These are phyloP conservation scores for Torymus texanus DNA, from an alignment of 2,888 invertebrate genomes.

Conservation along the genomic window DNA sequence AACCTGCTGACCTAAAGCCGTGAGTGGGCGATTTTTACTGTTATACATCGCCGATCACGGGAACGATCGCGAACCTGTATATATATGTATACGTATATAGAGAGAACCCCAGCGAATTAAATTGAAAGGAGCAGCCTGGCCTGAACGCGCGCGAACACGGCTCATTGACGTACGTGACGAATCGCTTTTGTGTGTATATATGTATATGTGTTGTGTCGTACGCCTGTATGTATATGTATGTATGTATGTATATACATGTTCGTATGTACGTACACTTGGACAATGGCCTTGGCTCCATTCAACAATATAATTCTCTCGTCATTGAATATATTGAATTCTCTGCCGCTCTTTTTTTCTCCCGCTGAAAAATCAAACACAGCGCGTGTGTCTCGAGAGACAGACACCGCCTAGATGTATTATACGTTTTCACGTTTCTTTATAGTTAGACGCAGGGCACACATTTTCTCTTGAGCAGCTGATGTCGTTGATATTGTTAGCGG, in stretches of 20 bases:
- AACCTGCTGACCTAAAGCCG: constrained; percentile 61
- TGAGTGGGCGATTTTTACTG: constrained; percentile 55
- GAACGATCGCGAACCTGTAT: not conserved
- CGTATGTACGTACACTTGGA: not conserved
- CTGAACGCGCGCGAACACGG: too few species aligned
- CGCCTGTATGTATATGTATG: too few species aligned
- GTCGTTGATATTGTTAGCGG: too few species aligned
- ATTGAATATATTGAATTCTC: constrained; percentile 7
- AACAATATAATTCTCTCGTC: not conserved
- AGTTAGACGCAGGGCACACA: too few species aligned
- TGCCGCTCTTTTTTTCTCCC: not conserved
- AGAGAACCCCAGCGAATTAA: not conserved
- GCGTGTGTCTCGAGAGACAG: too few species aligned
- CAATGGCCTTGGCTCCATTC: constrained; percentile 35
- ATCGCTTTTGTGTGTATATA: not conserved
- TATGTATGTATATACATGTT: too few species aligned
- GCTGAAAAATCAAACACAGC: not conserved
- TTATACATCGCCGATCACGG: not conserved
- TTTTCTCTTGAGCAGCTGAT: too few species aligned
- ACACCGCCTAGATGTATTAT: too few species aligned
- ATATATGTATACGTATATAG: not conserved
- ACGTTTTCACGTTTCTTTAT: too few species aligned
- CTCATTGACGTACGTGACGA: constrained; percentile 12
- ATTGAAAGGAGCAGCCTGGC: constrained; percentile 6
- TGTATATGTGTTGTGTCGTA: too few species aligned